These are phyloP conservation scores for Coluber constrictor DNA, from an alignment of 2,797 vertebrate genomes.

Conservation along the genomic window DNA sequence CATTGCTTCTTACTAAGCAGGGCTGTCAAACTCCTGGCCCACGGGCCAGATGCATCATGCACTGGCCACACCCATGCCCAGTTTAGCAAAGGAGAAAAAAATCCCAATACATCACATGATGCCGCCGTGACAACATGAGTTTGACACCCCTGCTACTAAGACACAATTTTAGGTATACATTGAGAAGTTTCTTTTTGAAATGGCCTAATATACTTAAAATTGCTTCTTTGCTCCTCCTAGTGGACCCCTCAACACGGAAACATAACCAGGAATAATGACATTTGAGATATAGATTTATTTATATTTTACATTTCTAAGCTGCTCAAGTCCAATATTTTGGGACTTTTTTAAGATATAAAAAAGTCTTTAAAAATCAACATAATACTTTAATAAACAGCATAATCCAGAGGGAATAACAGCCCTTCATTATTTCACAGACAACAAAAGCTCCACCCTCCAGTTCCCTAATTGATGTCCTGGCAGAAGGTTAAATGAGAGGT, in stretches of 20 bases:
- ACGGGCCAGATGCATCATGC: fast-evolving
- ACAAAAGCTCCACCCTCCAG: background rate
- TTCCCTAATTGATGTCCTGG: background rate
- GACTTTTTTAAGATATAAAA: background rate
- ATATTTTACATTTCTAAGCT: background rate
- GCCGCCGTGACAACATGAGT: too few relatives aligned
- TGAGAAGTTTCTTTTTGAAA: background rate
- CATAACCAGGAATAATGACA: background rate
- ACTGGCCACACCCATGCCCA: too few relatives aligned
- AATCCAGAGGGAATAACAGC: background rate
- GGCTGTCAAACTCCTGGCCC: too few relatives aligned
- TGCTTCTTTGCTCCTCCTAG: background rate
- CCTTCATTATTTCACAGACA: background rate
- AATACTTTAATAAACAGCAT: background rate
- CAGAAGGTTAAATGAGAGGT: background rate
- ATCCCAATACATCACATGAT: too few relatives aligned
- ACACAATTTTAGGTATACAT: background rate
- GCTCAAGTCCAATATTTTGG: background rate
- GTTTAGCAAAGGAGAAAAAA: too few relatives aligned
- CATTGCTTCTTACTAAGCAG: background rate
- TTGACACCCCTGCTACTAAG: too few relatives aligned
- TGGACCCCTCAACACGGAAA: background rate
- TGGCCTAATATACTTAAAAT: background rate
- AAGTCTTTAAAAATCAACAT: background rate
- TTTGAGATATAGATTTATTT: background rate